Percentiles rank a stretch among this genome's conserved stretches.
phyloP scores from a whole-genome alignment of 2,113 vertebrate species.

The Bos javanicus region DNA sequence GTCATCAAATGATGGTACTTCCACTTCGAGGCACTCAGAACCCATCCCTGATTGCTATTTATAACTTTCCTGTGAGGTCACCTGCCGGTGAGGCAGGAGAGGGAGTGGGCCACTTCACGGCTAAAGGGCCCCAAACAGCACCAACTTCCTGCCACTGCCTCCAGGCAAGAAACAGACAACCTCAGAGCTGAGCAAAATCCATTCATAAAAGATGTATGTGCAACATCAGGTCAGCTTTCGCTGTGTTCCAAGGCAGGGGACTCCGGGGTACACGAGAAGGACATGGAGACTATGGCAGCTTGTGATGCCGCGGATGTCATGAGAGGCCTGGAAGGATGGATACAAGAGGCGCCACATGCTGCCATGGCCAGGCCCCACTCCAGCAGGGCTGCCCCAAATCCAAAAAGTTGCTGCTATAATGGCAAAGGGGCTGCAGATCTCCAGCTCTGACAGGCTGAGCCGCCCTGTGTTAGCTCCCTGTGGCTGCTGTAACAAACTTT shows the following conservation, averaged over 20 bases:
- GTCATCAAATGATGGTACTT: slow-evolving; percentile 13
- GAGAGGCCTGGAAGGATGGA: not conserved
- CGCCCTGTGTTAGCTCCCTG: not conserved
- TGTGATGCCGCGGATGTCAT: not conserved
- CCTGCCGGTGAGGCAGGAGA: not conserved
- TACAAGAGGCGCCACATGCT: accelerated
- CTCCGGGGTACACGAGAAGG: not conserved
- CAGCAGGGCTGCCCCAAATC: not conserved
- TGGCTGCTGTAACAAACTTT: not conserved
- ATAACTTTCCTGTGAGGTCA: slow-evolving; percentile 51
- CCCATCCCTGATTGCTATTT: slow-evolving; percentile 35
- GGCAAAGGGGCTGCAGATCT: not conserved
- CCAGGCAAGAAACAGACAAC: not conserved
- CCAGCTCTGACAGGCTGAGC: not conserved
- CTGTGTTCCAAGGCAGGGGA: not conserved
- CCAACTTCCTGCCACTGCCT: slow-evolving; percentile 21
- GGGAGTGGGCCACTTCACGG: not conserved
- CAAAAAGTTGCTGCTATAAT: not conserved
- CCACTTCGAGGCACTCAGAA: slow-evolving; percentile 25
- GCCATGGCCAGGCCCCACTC: not conserved
- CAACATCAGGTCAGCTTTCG: slow-evolving; percentile 28
- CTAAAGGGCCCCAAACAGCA: not conserved
- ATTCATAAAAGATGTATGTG: slow-evolving; percentile 63
- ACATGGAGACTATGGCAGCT: slow-evolving; percentile 28
- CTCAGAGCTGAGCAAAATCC: not conserved